Evolutionary conservation across 2,888 invertebrate genomes (phyloP).

Genomic region (Trachelus tabidus): DNA sequence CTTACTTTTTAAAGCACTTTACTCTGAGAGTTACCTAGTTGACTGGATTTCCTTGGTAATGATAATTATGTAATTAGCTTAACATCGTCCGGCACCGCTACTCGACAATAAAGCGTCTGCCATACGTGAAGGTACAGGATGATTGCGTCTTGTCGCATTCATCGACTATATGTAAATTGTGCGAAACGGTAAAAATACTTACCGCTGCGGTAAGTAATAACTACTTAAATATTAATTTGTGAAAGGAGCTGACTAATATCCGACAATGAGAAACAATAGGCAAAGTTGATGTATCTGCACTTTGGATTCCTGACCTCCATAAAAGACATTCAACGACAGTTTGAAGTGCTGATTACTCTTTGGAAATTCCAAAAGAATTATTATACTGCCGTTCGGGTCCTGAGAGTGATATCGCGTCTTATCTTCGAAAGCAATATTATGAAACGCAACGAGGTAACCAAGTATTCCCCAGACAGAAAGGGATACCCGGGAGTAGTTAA

Average conservation of each 20-base stretch:
- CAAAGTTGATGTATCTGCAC: background rate
- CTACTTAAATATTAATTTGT: background rate
- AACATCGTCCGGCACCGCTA: background rate
- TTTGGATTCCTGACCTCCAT: background rate
- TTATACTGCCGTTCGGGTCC: background rate
- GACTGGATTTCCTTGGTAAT: background rate
- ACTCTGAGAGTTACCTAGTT: background rate
- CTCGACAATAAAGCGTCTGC: background rate
- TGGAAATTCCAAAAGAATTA: background rate
- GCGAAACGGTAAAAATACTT: background rate
- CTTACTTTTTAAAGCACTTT: too few relatives aligned
- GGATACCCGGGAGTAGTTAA: background rate
- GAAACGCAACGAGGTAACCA: background rate
- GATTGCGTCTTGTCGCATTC: background rate
- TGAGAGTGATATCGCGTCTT: background rate
- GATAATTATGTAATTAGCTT: background rate
- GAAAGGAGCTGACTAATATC: background rate
- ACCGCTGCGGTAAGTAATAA: background rate
- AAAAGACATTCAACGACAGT: background rate
- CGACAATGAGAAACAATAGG: background rate
- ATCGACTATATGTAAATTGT: background rate
- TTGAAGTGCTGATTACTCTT: background rate
- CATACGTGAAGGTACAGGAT: background rate
- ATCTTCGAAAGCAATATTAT: background rate
- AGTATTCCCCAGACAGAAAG: background rate